phyloP scores from a whole-genome alignment of 2,797 vertebrate species.

The Galagoides demidoff region DNA sequence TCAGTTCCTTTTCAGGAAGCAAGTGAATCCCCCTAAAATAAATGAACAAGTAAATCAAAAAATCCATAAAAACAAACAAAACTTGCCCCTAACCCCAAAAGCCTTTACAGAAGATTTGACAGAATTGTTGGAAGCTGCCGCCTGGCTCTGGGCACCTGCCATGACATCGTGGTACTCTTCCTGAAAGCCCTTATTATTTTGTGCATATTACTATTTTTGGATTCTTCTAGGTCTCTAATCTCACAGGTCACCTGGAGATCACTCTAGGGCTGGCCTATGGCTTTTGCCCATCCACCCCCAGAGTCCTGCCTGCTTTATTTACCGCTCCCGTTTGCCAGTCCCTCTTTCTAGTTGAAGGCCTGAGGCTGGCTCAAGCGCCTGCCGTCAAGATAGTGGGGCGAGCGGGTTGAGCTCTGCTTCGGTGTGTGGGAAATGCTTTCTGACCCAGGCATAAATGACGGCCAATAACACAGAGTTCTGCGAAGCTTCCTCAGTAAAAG shows the following conservation, averaged over 20 bases:
- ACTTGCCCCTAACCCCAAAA: rapidly evolving
- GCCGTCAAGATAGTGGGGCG: rapidly evolving
- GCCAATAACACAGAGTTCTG: rapidly evolving
- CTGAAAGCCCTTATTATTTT: rapidly evolving
- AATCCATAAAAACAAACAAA: neutral
- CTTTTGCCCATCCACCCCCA: rapidly evolving
- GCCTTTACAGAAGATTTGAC: rapidly evolving
- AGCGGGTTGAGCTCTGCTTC: rapidly evolving
- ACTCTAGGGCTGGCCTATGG: rapidly evolving
- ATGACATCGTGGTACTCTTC: rapidly evolving
- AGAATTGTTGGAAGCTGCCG: rapidly evolving
- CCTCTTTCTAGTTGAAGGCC: rapidly evolving
- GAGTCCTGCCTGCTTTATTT: rapidly evolving
- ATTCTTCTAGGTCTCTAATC: neutral
- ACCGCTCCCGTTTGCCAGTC: rapidly evolving
- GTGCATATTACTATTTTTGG: no score
- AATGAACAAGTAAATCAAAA: no score
- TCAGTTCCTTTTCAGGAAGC: neutral
- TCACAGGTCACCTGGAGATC: neutral
- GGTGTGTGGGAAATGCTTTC: neutral
- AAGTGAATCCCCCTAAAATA: neutral
- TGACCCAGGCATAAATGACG: neutral
- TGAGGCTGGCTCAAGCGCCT: rapidly evolving
- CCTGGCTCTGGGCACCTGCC: rapidly evolving
- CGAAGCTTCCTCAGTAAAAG: neutral